Conservation (phyloP, 2,797 vertebrate genomes). For the Alectoris magna region DNA sequence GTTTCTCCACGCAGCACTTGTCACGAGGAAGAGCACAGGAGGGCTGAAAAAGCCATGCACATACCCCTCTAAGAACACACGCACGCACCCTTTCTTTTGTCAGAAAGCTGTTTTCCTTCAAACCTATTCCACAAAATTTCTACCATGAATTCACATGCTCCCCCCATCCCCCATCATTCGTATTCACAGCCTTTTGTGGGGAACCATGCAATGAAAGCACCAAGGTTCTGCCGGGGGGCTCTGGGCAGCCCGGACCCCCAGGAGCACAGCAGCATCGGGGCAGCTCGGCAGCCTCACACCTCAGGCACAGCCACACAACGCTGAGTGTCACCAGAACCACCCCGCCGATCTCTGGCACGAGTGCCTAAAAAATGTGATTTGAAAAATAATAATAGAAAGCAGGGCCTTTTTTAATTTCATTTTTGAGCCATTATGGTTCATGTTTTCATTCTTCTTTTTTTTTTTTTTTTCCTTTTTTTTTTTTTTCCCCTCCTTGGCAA, state of each 20-base stretch:
- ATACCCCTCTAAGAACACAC: no score
- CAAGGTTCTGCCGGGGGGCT: accelerated
- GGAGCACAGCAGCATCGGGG: background rate
- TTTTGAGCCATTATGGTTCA: conserved; percentile 16
- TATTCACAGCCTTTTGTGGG: conserved; percentile 60
- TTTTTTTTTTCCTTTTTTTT: background rate
- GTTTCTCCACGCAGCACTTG: background rate
- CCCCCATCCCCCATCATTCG: conserved; percentile 35
- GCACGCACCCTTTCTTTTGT: background rate
- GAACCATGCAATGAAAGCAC: conserved; percentile 25
- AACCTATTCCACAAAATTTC: conserved; percentile 20
- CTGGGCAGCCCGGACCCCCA: background rate
- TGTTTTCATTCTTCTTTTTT: background rate
- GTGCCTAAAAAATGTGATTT: conserved; percentile 15
- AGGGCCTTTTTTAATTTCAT: conserved; percentile 12
- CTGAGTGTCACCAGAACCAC: background rate
- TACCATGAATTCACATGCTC: background rate
- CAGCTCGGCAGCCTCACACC: background rate
- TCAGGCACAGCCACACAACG: background rate
- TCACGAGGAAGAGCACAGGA: background rate
- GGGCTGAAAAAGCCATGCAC: background rate
- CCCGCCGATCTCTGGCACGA: background rate
- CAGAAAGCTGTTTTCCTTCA: conserved; percentile 18
- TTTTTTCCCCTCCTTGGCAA: background rate
- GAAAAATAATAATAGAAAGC: conserved; percentile 31